Conservation (phyloP, 2,888 invertebrate species). For the Nomada goodeniana region DNA sequence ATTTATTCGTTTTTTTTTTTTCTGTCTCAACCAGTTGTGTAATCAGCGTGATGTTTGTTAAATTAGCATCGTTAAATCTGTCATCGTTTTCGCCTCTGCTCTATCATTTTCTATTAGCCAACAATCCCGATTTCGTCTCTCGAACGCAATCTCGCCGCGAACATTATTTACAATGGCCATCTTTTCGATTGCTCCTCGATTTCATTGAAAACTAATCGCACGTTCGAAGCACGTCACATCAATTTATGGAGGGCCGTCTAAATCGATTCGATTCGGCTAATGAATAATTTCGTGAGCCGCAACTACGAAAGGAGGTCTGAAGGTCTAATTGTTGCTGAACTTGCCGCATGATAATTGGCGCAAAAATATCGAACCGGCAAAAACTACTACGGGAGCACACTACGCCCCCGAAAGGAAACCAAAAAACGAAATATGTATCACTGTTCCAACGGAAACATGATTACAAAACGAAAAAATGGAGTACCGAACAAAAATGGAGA, state of each 20-base stretch:
- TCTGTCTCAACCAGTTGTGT: constrained; percentile 36
- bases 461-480: constrained; percentile 69
- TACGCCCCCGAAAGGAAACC: constrained; percentile 76
- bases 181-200: too few species aligned
- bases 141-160: constrained; percentile 2
- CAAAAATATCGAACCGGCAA: constrained; percentile 63
- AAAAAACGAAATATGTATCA: constrained; percentile 30
- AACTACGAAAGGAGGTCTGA: constrained; percentile 58
- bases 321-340: constrained; percentile 60
- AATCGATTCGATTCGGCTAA: constrained; percentile 37
- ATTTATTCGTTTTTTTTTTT: not conserved
- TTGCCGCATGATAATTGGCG: constrained; percentile 54
- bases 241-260: not conserved
- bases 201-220: not conserved
- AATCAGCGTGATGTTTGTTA: constrained; percentile 45
- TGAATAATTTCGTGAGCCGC: constrained; percentile 41
- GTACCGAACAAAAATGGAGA: constrained; percentile 28
- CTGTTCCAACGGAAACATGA: constrained; percentile 26
- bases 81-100: constrained; percentile 48
- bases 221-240: not conserved
- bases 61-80: constrained; percentile 31
- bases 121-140: not conserved
- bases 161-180: not conserved
- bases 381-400: constrained; percentile 76
- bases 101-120: not conserved